Percentiles rank a stretch among this genome's conserved stretches.
phyloP scores from a whole-genome alignment of 2,113 vertebrate genomes.

The Erinaceus europaeus region DNA sequence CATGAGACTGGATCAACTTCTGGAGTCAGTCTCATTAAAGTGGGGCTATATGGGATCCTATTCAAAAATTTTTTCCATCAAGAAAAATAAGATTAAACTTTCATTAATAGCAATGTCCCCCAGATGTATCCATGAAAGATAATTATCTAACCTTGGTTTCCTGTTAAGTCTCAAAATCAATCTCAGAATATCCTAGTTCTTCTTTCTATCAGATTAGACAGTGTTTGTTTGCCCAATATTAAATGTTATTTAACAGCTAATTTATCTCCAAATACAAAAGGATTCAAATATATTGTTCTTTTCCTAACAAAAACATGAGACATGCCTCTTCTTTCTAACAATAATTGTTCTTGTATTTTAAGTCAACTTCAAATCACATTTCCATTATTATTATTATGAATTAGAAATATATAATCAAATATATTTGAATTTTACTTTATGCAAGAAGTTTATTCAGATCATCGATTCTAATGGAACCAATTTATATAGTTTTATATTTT shows the following conservation, averaged over 20 bases:
- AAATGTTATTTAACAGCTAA: constrained; percentile 19
- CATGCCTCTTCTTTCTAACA: too few species aligned
- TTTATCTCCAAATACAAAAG: constrained; percentile 19
- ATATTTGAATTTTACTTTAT: constrained; percentile 33
- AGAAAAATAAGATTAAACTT: constrained; percentile 55
- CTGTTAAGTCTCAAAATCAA: constrained; percentile 52
- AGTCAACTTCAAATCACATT: constrained; percentile 11
- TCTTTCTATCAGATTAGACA: constrained; percentile 33
- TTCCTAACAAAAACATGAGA: constrained; percentile 25
- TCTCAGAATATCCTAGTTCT: neutral
- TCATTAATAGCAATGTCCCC: neutral
- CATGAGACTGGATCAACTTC: constrained; percentile 22
- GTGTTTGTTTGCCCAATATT: constrained; percentile 9
- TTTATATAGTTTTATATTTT: constrained; percentile 19
- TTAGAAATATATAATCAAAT: neutral
- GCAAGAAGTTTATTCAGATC: neutral
- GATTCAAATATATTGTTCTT: constrained; percentile 1
- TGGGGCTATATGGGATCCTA: constrained; percentile 40
- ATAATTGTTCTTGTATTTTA: neutral
- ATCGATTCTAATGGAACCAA: neutral
- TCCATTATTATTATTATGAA: constrained; percentile 4
- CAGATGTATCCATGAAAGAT: constrained; percentile 30
- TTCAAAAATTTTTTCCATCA: constrained; percentile 53
- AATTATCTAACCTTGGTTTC: constrained; percentile 42
- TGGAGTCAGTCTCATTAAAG: constrained; percentile 45